Base-by-base conservation (phyloP, 2,113 vertebrate species). In the Sakesphorus luctuosus region DNA sequence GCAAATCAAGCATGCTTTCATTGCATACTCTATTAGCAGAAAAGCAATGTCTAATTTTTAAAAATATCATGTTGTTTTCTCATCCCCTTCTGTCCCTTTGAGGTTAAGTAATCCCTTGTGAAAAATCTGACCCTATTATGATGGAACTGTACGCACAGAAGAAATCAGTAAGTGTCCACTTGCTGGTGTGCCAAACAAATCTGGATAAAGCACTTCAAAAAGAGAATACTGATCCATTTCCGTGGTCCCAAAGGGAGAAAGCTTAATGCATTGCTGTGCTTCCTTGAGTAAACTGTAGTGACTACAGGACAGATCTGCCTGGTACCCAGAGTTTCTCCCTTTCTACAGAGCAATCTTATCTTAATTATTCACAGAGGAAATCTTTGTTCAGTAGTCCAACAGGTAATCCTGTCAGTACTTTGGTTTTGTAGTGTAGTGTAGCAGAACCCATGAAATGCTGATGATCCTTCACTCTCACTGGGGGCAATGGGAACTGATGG, bases 191-290 rank as follows among this genome's bases (percentile, higher is more conserved):
- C 75, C 85, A 90, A 87, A 68, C 58, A 84, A 85, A 80, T 94
- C 62, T 91, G 63, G 43, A 83, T 83, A 73, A 93, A 94, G 53
- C 58, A 69, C 62, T 62, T 85, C 14, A 89, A 89, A 94, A 81
- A 79, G 46, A 77, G 26, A 68, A 49, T 26, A 66, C 8, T 10
- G 59, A 78, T 90, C 43, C 35, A 74, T 76, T 93, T 69, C 68
- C 5, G 0, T 52, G 14, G 55, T 88, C 79, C 46, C 78, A 90
- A 77, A 88, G 82, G 93, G 55, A 91, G 26, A 69, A 65, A 65
- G 14, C 43, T 87, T 69, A 47, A 29, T 63, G 67, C 38, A 40
- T 84, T 69, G 55, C 59, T 87, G 23, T 85, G n/a, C 38, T 85
- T 94, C 50, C 43, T 79, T 67, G 46, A 13, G 0, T 61, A 79